Percentiles rank a stretch among this genome's conserved stretches.
phyloP scores from a whole-genome alignment of 2,113 vertebrate genomes.

The Cyphomyrus plagiostoma region DNA sequence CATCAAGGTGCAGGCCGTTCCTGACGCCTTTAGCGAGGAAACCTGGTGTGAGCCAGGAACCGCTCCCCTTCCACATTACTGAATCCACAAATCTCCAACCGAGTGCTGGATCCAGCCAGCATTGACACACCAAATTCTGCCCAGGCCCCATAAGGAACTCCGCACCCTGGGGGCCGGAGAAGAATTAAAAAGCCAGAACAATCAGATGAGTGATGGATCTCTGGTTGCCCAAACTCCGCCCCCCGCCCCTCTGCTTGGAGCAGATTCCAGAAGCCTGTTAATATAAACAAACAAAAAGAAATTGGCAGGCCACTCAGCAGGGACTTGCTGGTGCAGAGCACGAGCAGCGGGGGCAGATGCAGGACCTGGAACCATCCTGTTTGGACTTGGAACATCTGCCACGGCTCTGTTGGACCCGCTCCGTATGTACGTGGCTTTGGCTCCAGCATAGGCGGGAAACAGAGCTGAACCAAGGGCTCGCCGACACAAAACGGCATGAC shows the following conservation, averaged over 20 bases:
- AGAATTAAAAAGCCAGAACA: conserved; percentile 14
- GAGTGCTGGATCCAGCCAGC: conserved; percentile 41
- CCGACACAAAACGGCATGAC: not conserved
- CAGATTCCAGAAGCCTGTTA: conserved; percentile 38
- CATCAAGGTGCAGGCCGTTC: conserved; percentile 40
- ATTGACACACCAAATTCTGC: conserved; percentile 38
- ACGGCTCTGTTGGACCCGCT: not conserved
- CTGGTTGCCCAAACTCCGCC: conserved; percentile 11
- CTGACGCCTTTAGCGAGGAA: conserved; percentile 45
- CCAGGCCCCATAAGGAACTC: conserved; percentile 42
- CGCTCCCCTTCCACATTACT: conserved; percentile 46
- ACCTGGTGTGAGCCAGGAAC: conserved; percentile 43
- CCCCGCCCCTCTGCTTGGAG: conserved; percentile 4
- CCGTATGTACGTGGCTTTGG: not conserved
- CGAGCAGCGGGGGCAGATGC: not conserved
- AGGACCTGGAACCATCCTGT: not conserved
- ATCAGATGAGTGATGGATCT: conserved; percentile 22
- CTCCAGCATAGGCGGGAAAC: not conserved
- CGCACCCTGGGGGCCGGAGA: not conserved
- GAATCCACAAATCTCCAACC: conserved; percentile 41
- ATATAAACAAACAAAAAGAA: conserved; percentile 41
- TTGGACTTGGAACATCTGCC: not conserved
- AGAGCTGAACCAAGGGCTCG: not conserved
- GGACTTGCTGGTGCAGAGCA: not conserved
- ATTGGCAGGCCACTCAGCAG: not conserved